Conservation (phyloP, 2,888 invertebrate genomes). For the Romanomermis culicivorax region DNA sequence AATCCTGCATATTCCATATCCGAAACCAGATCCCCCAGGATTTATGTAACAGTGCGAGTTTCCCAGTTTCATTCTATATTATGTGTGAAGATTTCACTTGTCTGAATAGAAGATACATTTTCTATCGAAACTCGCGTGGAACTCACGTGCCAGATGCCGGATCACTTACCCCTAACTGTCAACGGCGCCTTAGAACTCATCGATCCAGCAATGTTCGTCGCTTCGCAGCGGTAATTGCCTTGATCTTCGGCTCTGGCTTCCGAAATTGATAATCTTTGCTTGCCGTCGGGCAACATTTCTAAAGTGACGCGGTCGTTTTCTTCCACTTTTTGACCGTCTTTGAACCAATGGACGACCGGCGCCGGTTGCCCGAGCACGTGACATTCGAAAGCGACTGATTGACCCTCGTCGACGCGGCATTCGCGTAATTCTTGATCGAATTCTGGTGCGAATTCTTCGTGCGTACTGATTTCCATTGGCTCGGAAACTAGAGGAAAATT, state of each 20-base stretch:
- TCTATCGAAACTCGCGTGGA: too few species aligned
- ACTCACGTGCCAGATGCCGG: too few species aligned
- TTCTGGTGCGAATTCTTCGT: conserved; percentile 41
- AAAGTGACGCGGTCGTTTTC: conserved; percentile 12
- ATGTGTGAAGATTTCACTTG: too few species aligned
- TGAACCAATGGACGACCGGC: conserved; percentile 57
- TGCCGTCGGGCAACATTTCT: conserved; percentile 22
- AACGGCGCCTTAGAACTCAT: conserved; percentile 19
- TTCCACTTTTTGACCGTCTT: conserved; percentile 5
- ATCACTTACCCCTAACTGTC: conserved; percentile 14
- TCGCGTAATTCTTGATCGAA: conserved; percentile 52
- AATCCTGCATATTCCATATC: too few species aligned
- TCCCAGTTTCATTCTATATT: too few species aligned
- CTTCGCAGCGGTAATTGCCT: conserved; percentile 60
- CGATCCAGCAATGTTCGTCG: conserved; percentile 50
- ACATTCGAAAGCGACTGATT: conserved; percentile 61
- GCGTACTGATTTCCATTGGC: conserved; percentile 5
- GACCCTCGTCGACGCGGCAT: conserved; percentile 66
- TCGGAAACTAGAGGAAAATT: conserved; percentile 4
- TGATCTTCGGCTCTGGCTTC: conserved; percentile 29
- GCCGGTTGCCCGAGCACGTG: conserved; percentile 48
- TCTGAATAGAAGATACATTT: too few species aligned
- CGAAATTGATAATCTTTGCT: conserved; percentile 29
- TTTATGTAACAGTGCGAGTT: too few species aligned
- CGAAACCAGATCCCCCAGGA: too few species aligned